These are phyloP conservation scores for Cydia pomonella DNA, from an alignment of 1,140 invertebrate species.

Conservation along the genomic window DNA sequence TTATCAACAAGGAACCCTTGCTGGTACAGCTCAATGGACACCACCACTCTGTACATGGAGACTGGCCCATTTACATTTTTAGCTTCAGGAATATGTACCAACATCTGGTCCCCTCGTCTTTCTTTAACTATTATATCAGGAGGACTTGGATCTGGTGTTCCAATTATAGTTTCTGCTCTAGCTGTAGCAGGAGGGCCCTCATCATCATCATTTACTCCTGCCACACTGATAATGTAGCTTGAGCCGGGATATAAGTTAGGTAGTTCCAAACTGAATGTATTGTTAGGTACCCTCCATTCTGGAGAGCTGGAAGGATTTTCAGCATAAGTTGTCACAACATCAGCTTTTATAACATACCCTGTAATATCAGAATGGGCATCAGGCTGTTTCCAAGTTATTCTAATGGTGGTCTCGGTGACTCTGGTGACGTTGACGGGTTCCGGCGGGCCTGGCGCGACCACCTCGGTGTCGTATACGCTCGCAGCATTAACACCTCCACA, in stretches of 20 bases:
- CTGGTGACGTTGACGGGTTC: constrained; percentile 72
- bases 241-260: constrained; percentile 86
- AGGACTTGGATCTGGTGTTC: constrained; percentile 85
- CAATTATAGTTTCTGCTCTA: constrained; percentile 85
- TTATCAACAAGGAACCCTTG: constrained; percentile 82
- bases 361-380: constrained; percentile 70
- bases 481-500: constrained; percentile 79
- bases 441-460: constrained; percentile 72
- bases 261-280: constrained; percentile 77
- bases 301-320: constrained; percentile 56
- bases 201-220: constrained; percentile 83
- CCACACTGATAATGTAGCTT: constrained; percentile 85
- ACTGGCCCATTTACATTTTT: constrained; percentile 89
- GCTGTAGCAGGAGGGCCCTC: constrained; percentile 81
- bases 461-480: constrained; percentile 80
- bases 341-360: constrained; percentile 76
- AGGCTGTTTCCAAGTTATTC: constrained; percentile 74
- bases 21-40: constrained; percentile 84
- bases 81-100: constrained; percentile 82
- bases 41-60: constrained; percentile 85
- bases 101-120: constrained; percentile 81
- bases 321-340: constrained; percentile 75
- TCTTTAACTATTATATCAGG: constrained; percentile 83
- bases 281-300: constrained; percentile 78
- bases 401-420: constrained; percentile 78